phyloP scores from a whole-genome alignment of 2,797 vertebrate species.

The Sebastes dallii region DNA sequence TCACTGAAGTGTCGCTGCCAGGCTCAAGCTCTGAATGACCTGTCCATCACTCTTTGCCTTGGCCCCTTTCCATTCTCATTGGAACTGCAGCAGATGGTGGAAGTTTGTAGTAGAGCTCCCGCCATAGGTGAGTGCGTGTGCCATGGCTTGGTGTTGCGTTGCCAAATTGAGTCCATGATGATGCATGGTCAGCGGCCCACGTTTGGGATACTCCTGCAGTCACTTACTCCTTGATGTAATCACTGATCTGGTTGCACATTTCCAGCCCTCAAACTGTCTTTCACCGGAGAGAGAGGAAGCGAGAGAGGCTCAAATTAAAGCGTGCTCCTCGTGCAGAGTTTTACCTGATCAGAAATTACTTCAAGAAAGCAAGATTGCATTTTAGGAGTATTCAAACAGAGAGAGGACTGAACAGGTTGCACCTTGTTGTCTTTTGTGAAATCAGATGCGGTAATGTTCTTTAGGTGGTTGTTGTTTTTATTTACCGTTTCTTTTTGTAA shows the following conservation, averaged over 20 bases:
- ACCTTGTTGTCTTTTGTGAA: slow-evolving; percentile 67
- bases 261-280: not conserved
- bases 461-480: slow-evolving; percentile 23
- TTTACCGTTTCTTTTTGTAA: not conserved
- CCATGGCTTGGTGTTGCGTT: slow-evolving; percentile 72
- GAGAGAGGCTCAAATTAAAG: not conserved
- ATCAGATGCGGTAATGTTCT: slow-evolving; percentile 29
- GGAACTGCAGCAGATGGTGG: slow-evolving; percentile 88
- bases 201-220: slow-evolving; percentile 72
- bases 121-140: slow-evolving; percentile 83
- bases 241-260: slow-evolving; percentile 57
- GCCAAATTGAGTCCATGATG: slow-evolving; percentile 63
- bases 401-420: slow-evolving; percentile 49
- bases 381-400: slow-evolving; percentile 69
- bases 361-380: slow-evolving; percentile 65
- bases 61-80: slow-evolving; percentile 63
- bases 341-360: slow-evolving; percentile 67
- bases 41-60: slow-evolving; percentile 83
- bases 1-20: slow-evolving; percentile 35
- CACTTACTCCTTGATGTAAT: slow-evolving; percentile 70
- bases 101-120: slow-evolving; percentile 84
- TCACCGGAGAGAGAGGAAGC: slow-evolving; percentile 1
- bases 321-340: not conserved
- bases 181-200: slow-evolving; percentile 72
- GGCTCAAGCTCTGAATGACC: slow-evolving; percentile 70